Evolutionary conservation across 2,113 vertebrate genomes (phyloP).

Genomic region (Bungarus multicinctus): DNA sequence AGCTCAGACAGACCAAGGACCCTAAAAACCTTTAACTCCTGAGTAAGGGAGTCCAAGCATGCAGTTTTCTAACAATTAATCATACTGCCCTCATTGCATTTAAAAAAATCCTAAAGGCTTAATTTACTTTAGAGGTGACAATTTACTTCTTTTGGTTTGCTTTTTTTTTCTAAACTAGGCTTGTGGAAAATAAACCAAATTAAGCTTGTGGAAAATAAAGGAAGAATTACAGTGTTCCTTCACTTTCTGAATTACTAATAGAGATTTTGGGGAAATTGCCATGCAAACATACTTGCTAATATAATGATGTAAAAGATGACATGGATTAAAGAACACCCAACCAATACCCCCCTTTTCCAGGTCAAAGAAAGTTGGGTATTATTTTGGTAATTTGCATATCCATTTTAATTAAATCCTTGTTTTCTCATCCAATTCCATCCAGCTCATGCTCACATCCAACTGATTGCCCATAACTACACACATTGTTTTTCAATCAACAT

Average conservation of each 20-base stretch:
- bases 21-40: neutral
- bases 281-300: conserved; percentile 26
- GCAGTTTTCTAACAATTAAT: neutral
- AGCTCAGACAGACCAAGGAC: neutral
- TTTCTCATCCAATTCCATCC: neutral
- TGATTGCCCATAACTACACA: neutral
- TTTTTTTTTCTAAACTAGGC: conserved; percentile 36
- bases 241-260: conserved; percentile 38
- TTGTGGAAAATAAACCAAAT: conserved; percentile 37
- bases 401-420: neutral
- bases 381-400: neutral
- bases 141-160: conserved; percentile 39
- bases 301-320: neutral
- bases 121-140: conserved; percentile 22
- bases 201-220: conserved; percentile 29
- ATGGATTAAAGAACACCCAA: neutral
- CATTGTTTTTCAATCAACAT: neutral
- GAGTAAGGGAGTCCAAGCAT: neutral
- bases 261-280: conserved; percentile 43
- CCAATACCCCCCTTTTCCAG: neutral
- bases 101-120: neutral
- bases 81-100: neutral
- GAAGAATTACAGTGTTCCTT: conserved; percentile 10
- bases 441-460: neutral
- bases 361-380: neutral